phyloP scores from a whole-genome alignment of 2,113 vertebrate genomes.

The Lonchura striata region DNA sequence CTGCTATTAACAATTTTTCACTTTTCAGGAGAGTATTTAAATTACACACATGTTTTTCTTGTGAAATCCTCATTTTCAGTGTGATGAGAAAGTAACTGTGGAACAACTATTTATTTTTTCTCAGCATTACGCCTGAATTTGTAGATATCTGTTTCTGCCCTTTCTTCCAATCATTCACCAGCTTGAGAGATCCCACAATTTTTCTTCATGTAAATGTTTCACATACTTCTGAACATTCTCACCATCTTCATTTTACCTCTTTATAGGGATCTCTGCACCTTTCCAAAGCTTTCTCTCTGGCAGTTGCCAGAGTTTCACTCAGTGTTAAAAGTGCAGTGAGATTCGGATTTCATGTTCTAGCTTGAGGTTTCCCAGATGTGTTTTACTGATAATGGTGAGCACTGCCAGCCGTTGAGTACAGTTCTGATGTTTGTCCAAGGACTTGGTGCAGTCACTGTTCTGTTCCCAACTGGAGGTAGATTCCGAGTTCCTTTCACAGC shows the following conservation, averaged over 20 bases:
- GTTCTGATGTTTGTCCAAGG: not conserved
- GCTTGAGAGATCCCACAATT: not conserved
- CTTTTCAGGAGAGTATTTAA: not conserved
- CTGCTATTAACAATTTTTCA: not conserved
- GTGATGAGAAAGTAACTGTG: rapidly evolving
- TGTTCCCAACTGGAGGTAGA: not conserved
- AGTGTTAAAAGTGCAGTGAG: not conserved
- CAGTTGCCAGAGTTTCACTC: not conserved
- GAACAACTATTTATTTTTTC: not conserved
- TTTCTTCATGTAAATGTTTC: not conserved
- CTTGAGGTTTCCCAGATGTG: not conserved
- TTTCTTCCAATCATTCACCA: not conserved
- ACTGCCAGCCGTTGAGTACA: rapidly evolving
- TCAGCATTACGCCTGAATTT: not conserved
- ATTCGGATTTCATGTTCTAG: not conserved
- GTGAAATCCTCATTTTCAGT: not conserved
- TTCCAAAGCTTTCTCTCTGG: not conserved
- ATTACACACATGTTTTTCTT: not conserved
- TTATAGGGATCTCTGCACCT: not conserved
- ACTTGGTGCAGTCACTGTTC: not conserved
- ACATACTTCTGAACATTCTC: not conserved
- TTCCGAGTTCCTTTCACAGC: not conserved
- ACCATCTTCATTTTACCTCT: not conserved
- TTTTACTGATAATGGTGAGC: not conserved
- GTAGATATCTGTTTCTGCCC: not conserved